Evolutionary conservation across 2,113 vertebrate genomes (phyloP), one percentile per base, ranked within the genome.

Genomic region (Diphyllodes magnificus): DNA sequence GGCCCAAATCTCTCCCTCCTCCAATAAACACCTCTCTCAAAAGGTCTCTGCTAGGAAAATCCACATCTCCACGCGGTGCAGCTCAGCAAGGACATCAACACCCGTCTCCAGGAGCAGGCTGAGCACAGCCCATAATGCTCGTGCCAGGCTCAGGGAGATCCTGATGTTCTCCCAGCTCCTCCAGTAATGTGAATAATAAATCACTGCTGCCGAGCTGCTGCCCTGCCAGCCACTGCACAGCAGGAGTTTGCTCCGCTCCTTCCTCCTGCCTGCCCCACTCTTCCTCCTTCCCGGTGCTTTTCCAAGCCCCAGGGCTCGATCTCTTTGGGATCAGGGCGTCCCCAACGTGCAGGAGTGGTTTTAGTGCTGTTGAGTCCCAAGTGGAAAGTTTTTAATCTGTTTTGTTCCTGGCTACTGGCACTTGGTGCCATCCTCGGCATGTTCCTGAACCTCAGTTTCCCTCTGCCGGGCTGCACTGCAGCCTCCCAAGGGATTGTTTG

Each of bases 121-220:
- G 61, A 90, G 33, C 6, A 44, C 40, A 80, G 75, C 84, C 90
- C 85, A 54, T 44, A 85, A 54, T 71, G 31, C 64, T 19, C 2
- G 1, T 82, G 75, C 86, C 70, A 76, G 91, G 20, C 71, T 69
- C 91, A 13, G 88, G 57, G 94, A 92, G 82, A 68, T 25, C 75
- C 82, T 69, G 86, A 90, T 13, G 54, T 53, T 83, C 89, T 86
- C 89, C 76, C 90, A 92, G 93, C 83, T 92, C 81, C 81, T 84
- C 81, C 84, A 47, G 71, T 20, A 78, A 92, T 71, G 69, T 35
- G 27, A 45, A 44, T 28, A 89, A 93, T 83, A 86, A 95, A 92
- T 96, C 93, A 61, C 42, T n/a, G 68, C 91, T 86, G 93, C 88
- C 0, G 10, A 56, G 82, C 91, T 92, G 91, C 45, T 80, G 76